Conservation (phyloP, 2,888 invertebrate genomes). For the Drosophila anomelani region DNA sequence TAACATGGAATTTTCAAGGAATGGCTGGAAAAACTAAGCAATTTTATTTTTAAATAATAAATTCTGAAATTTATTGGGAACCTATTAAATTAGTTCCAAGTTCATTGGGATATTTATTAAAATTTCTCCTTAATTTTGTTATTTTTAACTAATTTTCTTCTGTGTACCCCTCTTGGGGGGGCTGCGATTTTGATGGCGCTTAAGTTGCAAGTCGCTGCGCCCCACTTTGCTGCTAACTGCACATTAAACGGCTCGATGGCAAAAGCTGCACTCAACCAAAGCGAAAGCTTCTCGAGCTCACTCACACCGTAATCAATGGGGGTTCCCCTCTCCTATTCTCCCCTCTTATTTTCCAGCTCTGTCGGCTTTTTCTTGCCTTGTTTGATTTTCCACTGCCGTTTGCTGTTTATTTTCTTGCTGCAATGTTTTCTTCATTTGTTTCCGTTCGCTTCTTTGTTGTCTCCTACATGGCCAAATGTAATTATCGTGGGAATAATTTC, state of each 20-base stretch:
- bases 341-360: conserved; percentile 1
- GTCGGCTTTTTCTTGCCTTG: conserved; percentile 2
- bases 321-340: neutral
- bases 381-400: conserved; percentile 33
- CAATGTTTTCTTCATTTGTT: conserved; percentile 37
- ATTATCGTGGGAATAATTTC: conserved; percentile 57
- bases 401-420: conserved; percentile 19
- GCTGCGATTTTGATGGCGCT: conserved; percentile 32
- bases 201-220: conserved; percentile 40
- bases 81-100: neutral
- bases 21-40: neutral
- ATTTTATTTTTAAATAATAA: neutral
- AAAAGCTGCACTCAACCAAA: conserved; percentile 40
- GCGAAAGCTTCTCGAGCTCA: conserved; percentile 22
- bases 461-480: conserved; percentile 52
- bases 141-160: neutral
- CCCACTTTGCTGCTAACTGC: conserved; percentile 65
- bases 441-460: conserved; percentile 48
- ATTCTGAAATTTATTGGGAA: neutral
- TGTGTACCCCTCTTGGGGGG: neutral
- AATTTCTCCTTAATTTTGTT: too few relatives aligned
- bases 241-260: conserved; percentile 69
- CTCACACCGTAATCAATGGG: conserved; percentile 36
- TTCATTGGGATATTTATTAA: neutral
- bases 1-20: neutral